Evolutionary conservation across 2,888 invertebrate genomes (phyloP), one percentile per base, ranked within the genome.

Genomic region (Drosophila cognata): DNA sequence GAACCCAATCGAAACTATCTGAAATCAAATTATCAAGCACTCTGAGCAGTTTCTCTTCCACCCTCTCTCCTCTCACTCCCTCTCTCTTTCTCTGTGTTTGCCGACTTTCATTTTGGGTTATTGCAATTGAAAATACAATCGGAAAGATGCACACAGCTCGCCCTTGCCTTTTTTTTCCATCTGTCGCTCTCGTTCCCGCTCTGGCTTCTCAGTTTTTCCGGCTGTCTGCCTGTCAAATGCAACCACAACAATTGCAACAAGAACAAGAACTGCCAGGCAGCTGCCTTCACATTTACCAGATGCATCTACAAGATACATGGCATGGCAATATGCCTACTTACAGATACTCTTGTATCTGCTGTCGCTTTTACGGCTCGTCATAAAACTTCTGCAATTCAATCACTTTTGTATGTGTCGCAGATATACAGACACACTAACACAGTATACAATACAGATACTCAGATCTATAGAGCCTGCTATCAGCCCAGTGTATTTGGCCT

Each of bases 281-380:
- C 84, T 84, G 87, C 84, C 89, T 76, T 74, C 87, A 77, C 81
- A 88, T 86, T 84, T 77, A 68, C 81, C 88, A 88, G 84, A 84
- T 88, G 78, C 82, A 81, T 63, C 63, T 50, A 50, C 58, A 57
- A 80, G 77, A 76, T 76, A 71, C 71, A 71, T 53, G 55, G 52
- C 66, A 73, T 72, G 62, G 59, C 58, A 58, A 43, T 61, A 53
- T 70, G 76, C 77, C 74, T 71, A 81, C 77, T 71, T 77, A 59
- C 77, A 77, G 81, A 86, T 83, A 77, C 81, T 77, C 83, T 80
- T 77, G 81, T 72, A 72, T 80, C 75, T 75, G 67, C 74, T 64
- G 69, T 73, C 62, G 75, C 63, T 75, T 72, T 78, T 72, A 69
- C 70, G 63, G 46, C 70, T 77, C 62, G 58, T 79, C 80, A 82